A percentile compares a stretch with the other conserved stretches of the same genome.
phyloP scores from a whole-genome alignment of 2,113 vertebrate species.

The Lutjanus erythropterus region DNA sequence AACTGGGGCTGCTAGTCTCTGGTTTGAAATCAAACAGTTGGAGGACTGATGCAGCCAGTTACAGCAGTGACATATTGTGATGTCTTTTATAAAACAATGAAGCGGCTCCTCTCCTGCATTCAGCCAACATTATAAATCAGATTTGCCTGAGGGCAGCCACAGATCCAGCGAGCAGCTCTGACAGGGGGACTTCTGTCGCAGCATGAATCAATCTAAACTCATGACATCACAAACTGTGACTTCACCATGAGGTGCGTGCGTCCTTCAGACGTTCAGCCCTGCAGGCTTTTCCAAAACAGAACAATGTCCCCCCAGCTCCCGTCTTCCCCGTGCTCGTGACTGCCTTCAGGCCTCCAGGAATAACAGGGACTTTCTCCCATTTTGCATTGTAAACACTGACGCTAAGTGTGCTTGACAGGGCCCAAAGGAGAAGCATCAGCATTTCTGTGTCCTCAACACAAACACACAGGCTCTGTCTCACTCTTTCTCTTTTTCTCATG shows the following conservation, averaged over 20 bases:
- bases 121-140: conserved; percentile 32
- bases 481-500: conserved; percentile 7
- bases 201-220: conserved; percentile 35
- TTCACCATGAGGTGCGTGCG: conserved; percentile 47
- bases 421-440: conserved; percentile 72
- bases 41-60: background rate
- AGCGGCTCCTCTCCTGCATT: conserved; percentile 6
- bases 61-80: background rate
- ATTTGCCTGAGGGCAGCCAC: conserved; percentile 20
- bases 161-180: conserved; percentile 12
- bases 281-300: conserved; percentile 40
- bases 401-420: conserved; percentile 72
- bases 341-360: conserved; percentile 42
- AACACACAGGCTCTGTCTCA: conserved; percentile 9
- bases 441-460: conserved; percentile 61
- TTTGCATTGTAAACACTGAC: conserved; percentile 63
- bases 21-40: conserved; percentile 10
- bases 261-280: conserved; percentile 59
- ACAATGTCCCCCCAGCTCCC: conserved; percentile 27
- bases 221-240: conserved; percentile 36
- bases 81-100: conserved; percentile 22
- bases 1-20: background rate
- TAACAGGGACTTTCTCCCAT: conserved; percentile 43
- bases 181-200: conserved; percentile 31
- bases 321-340: conserved; percentile 16